Evolutionary conservation across 2,797 vertebrate species (phyloP).

Genomic region (Mycteria americana): DNA sequence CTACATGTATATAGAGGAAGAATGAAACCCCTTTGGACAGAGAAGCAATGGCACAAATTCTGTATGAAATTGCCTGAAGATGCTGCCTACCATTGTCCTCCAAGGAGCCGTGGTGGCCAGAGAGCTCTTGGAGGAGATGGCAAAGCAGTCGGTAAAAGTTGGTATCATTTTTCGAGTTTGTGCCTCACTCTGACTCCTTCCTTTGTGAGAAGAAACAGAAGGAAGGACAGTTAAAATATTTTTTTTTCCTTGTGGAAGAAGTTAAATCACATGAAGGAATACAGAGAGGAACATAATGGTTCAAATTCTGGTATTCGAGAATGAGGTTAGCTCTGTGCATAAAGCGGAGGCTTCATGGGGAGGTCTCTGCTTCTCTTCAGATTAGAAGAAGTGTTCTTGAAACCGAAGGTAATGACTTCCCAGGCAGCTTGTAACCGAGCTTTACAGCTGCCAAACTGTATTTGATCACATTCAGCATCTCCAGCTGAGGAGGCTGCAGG

Average conservation of each 20-base stretch:
- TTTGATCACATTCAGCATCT: not conserved
- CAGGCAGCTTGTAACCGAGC: slow-evolving; percentile 12
- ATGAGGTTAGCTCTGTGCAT: not conserved
- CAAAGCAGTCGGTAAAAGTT: not conserved
- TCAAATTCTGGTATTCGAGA: not conserved
- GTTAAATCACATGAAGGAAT: not conserved
- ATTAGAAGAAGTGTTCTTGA: not conserved
- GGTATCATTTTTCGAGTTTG: not conserved
- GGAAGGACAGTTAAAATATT: not conserved
- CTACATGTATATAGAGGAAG: not conserved
- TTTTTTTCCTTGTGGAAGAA: not conserved
- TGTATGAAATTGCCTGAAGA: not conserved
- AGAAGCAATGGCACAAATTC: not conserved
- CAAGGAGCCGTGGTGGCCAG: not conserved
- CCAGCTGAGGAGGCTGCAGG: not conserved
- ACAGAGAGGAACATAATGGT: not conserved
- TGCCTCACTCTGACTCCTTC: not conserved
- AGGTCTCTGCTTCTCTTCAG: not conserved
- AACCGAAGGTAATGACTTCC: not conserved
- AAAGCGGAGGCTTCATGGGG: not conserved
- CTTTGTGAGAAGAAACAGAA: not conserved
- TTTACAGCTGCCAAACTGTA: slow-evolving; percentile 33
- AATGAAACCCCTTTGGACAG: not conserved
- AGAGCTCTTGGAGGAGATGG: not conserved
- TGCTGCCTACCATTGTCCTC: not conserved